Percentiles rank a stretch among this genome's conserved stretches.
Evolutionary conservation across 2,113 vertebrate genomes (phyloP).

Genomic region (Hipposideros armiger): DNA sequence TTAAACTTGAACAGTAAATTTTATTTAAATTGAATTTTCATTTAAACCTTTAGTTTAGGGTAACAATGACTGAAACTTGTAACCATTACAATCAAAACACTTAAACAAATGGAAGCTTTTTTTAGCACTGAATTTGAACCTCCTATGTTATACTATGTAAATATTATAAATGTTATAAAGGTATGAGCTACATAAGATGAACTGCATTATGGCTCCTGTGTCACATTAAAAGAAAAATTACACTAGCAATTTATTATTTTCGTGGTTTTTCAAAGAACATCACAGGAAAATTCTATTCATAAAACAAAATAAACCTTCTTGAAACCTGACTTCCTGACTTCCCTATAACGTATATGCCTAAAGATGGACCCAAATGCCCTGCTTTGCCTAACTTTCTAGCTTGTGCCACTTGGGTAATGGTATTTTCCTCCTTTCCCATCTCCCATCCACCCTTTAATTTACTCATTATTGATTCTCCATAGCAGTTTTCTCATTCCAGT

Average conservation of each 20-base stretch:
- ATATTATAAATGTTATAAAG: not conserved
- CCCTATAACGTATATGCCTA: not conserved
- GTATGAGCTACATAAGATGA: not conserved
- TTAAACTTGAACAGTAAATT: slow-evolving; percentile 53
- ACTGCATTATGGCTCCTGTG: not conserved
- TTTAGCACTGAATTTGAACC: slow-evolving; percentile 5
- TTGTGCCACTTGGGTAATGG: not conserved
- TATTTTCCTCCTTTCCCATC: not conserved
- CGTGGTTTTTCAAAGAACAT: not conserved
- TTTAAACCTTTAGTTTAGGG: slow-evolving; percentile 39
- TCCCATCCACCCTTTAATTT: not conserved
- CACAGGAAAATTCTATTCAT: not conserved
- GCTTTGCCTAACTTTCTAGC: not conserved
- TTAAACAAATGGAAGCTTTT: not conserved
- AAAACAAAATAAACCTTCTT: not conserved
- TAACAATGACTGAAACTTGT: not conserved
- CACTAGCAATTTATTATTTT: not conserved
- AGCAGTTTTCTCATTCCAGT: not conserved
- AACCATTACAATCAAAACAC: not conserved
- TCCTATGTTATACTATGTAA: not conserved
- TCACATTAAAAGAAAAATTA: slow-evolving; percentile 20
- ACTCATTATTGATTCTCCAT: not conserved
- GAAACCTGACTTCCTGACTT: not conserved
- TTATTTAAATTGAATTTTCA: slow-evolving; percentile 52
- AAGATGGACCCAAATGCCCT: not conserved